Evolutionary conservation across 2,113 vertebrate species (phyloP).

Genomic region (Procavia capensis): DNA sequence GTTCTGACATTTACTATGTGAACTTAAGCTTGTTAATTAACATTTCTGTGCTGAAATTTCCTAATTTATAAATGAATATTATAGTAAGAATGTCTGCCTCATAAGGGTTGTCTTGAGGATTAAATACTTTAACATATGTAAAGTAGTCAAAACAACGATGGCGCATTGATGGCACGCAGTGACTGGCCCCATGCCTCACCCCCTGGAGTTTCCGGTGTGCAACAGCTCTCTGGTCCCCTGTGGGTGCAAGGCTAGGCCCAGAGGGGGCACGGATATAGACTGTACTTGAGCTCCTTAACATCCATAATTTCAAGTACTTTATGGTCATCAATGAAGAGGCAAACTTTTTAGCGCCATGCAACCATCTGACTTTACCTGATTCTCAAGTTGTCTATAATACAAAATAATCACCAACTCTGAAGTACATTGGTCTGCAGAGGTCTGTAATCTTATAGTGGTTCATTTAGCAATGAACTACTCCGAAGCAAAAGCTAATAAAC

Average conservation of each 20-base stretch:
- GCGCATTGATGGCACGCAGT: neutral
- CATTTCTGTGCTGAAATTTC: neutral
- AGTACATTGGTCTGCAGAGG: neutral
- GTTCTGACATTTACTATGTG: neutral
- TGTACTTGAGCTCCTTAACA: neutral
- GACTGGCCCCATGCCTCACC: no score
- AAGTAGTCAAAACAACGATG: neutral
- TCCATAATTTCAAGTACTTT: constrained; percentile 25
- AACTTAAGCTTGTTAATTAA: neutral
- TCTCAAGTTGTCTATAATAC: neutral
- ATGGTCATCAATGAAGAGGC: constrained; percentile 15
- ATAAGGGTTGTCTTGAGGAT: neutral
- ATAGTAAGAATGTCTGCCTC: neutral
- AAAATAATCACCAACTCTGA: neutral
- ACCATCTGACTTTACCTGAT: constrained; percentile 17
- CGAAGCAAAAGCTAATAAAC: neutral
- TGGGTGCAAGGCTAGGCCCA: no score
- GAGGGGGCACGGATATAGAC: neutral
- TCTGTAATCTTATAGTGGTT: neutral
- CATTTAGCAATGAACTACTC: neutral
- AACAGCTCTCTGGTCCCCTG: no score
- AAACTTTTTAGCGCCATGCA: neutral
- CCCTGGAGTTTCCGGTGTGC: no score
- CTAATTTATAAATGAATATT: constrained; percentile 25
- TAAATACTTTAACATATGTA: neutral